These are phyloP conservation scores for Ceratotherium simum DNA, from an alignment of 2,113 vertebrate genomes.

Conservation along the genomic window DNA sequence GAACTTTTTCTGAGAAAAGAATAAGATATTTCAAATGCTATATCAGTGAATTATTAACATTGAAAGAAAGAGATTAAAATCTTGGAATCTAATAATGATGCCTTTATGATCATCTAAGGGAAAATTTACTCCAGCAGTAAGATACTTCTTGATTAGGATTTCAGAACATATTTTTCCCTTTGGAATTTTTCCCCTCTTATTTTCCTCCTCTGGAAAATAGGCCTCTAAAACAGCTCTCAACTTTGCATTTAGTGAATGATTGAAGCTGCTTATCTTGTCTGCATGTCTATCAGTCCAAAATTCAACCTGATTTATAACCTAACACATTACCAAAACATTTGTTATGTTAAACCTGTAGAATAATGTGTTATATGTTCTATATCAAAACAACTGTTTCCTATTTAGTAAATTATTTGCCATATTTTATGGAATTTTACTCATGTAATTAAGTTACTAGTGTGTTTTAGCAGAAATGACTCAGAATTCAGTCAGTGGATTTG, in stretches of 20 bases:
- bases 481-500: neutral
- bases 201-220: slow-evolving; percentile 26
- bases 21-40: neutral
- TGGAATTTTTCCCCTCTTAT: neutral
- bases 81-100: neutral
- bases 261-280: neutral
- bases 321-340: neutral
- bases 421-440: neutral
- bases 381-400: neutral
- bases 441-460: neutral
- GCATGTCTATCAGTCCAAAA: neutral
- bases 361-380: neutral
- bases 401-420: neutral
- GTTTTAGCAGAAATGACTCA: neutral
- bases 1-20: neutral
- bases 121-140: neutral
- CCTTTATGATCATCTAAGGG: neutral
- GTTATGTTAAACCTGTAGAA: neutral
- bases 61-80: neutral
- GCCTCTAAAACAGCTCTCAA: neutral
- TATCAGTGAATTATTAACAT: slow-evolving; percentile 40
- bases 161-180: neutral
- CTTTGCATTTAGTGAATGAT: neutral
- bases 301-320: neutral
- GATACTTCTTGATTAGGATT: neutral